Conservation (phyloP, 2,797 vertebrate species). For the Clamator glandarius region DNA sequence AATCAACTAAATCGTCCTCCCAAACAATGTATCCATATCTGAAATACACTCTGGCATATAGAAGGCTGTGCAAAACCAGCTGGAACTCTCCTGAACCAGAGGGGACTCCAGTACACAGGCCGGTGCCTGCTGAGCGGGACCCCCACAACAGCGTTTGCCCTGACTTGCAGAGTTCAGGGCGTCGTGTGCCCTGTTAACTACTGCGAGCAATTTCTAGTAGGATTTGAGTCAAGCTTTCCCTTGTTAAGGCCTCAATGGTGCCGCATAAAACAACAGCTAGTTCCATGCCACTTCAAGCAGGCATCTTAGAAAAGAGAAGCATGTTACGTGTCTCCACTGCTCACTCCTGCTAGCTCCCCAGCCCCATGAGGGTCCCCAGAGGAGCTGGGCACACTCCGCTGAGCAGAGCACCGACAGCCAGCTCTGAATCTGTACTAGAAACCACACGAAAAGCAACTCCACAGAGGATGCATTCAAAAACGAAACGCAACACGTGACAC, state of each 20-base stretch:
- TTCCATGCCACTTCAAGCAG: neutral
- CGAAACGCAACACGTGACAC: neutral
- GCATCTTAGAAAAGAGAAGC: neutral
- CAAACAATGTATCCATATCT: neutral
- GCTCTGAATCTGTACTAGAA: neutral
- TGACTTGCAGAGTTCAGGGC: accelerated
- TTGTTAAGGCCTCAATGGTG: neutral
- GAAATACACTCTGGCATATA: neutral
- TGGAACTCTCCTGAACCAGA: neutral
- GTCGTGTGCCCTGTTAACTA: neutral
- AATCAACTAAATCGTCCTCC: neutral
- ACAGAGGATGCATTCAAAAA: neutral
- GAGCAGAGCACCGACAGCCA: neutral
- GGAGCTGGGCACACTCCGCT: neutral
- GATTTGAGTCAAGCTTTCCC: neutral
- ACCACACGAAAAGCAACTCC: neutral
- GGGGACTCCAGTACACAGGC: neutral
- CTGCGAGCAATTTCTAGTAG: neutral
- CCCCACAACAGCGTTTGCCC: too few relatives aligned
- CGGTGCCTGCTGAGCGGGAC: neutral
- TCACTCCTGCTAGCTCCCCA: accelerated
- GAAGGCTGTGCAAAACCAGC: neutral
- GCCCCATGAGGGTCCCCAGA: neutral
- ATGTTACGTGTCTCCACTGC: neutral
- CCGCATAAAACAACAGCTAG: neutral